Evolutionary conservation across 1,140 invertebrate genomes (phyloP).

Genomic region (Homalodisca vitripennis): DNA sequence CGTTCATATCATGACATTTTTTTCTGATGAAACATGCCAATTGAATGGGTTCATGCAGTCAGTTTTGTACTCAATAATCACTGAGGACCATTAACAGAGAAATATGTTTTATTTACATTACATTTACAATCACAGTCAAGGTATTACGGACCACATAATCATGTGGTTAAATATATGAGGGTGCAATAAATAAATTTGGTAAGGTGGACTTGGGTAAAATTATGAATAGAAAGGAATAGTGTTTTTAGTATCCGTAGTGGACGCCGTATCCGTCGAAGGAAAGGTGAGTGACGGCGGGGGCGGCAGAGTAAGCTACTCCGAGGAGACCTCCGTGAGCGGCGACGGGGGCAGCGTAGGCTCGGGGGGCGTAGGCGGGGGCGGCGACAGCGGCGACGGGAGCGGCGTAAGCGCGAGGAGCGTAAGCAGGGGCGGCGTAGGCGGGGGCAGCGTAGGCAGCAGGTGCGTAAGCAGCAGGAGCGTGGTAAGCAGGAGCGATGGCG

Average conservation of each 20-base stretch:
- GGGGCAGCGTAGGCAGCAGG: conserved; percentile 33
- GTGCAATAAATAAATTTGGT: not conserved
- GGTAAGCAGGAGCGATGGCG: conserved; percentile 31
- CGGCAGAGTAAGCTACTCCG: conserved; percentile 41
- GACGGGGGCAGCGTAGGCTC: conserved; percentile 31
- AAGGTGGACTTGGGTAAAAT: not conserved
- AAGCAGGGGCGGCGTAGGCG: conserved; percentile 29
- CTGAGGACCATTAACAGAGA: no score
- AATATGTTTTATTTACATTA: not conserved
- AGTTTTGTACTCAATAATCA: no score
- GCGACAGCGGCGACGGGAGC: conserved; percentile 35
- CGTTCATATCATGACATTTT: no score
- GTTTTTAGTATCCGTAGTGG: conserved; percentile 42
- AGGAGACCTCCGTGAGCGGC: conserved; percentile 37
- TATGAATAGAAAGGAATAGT: not conserved
- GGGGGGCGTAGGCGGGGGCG: conserved; percentile 35
- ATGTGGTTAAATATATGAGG: no score
- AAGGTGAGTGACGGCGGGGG: conserved; percentile 41
- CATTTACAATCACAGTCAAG: not conserved
- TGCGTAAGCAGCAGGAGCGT: conserved; percentile 33
- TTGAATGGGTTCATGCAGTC: no score
- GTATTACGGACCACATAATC: no score
- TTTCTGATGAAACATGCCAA: no score
- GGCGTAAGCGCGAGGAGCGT: conserved; percentile 30
- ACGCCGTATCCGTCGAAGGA: conserved; percentile 42